Percentiles rank a stretch among this genome's conserved stretches.
Evolutionary conservation across 2,888 invertebrate species (phyloP).

Genomic region (Coecobrya sp.): DNA sequence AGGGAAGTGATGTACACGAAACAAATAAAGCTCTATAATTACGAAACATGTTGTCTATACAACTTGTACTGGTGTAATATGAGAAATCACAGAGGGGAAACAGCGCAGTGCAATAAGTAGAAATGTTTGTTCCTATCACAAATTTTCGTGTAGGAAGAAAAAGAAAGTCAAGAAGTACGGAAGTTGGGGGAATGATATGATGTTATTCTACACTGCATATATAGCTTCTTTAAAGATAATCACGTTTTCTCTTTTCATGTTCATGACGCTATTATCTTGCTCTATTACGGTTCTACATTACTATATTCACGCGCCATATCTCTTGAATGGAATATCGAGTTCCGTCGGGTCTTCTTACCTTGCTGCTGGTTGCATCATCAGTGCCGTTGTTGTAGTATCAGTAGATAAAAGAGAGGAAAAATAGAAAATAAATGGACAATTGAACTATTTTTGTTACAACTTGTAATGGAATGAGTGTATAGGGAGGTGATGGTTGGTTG

Average conservation of each 20-base stretch:
- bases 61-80: background rate
- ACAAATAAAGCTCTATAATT: conserved; percentile 5
- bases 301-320: conserved; percentile 68
- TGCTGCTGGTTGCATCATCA: background rate
- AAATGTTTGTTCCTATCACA: conserved; percentile 12
- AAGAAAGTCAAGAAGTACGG: conserved; percentile 3
- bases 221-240: conserved; percentile 39
- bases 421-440: conserved; percentile 48
- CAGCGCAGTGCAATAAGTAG: background rate
- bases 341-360: conserved; percentile 26
- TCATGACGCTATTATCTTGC: conserved; percentile 45
- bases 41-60: background rate
- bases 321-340: conserved; percentile 27
- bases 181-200: background rate
- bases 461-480: conserved; percentile 4
- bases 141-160: conserved; percentile 5
- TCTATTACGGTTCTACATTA: conserved; percentile 6
- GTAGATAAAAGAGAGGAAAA: conserved; percentile 3
- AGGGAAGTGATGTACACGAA: background rate
- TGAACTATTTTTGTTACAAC: background rate
- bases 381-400: background rate
- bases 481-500: conserved; percentile 35
- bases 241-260: conserved; percentile 49
- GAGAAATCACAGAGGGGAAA: conserved; percentile 6
- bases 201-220: background rate